phyloP scores from a whole-genome alignment of 2,797 vertebrate genomes.

The Pitangus sulphuratus region DNA sequence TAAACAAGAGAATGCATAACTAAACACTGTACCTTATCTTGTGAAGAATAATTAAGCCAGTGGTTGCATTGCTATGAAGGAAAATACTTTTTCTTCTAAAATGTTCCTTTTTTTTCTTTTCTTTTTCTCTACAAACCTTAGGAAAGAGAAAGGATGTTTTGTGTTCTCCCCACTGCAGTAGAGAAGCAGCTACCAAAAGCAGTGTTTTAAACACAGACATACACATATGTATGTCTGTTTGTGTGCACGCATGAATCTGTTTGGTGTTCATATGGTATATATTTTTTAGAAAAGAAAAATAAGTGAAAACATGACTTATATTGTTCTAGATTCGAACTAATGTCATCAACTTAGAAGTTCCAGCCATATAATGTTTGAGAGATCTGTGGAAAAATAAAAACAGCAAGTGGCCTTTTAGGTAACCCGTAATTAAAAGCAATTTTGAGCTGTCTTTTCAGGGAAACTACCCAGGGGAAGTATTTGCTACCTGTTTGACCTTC shows the following conservation, averaged over 20 bases:
- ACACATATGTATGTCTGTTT: neutral
- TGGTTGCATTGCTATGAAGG: constrained; percentile 11
- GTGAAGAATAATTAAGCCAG: constrained; percentile 70
- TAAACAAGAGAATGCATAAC: constrained; percentile 79
- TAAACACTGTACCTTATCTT: constrained; percentile 74
- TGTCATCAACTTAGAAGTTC: constrained; percentile 67
- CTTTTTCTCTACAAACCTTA: neutral
- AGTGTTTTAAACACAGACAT: neutral
- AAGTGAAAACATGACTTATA: neutral
- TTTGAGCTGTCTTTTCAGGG: constrained; percentile 81
- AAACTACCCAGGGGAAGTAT: constrained; percentile 79
- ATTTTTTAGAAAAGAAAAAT: neutral
- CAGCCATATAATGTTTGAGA: constrained; percentile 61
- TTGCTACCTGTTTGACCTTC: constrained; percentile 88
- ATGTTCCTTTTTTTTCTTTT: neutral
- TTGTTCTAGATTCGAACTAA: constrained; percentile 50
- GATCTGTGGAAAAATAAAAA: constrained; percentile 77
- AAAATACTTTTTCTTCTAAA: constrained; percentile 41
- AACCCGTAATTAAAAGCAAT: constrained; percentile 84
- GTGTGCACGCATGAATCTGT: neutral
- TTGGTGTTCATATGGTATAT: neutral
- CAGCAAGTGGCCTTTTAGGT: constrained; percentile 80
- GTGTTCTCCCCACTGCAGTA: neutral
- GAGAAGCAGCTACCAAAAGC: neutral
- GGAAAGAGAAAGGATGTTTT: neutral